Conservation (phyloP, 2,113 vertebrate genomes). For the Hippocampus guttulatus region DNA sequence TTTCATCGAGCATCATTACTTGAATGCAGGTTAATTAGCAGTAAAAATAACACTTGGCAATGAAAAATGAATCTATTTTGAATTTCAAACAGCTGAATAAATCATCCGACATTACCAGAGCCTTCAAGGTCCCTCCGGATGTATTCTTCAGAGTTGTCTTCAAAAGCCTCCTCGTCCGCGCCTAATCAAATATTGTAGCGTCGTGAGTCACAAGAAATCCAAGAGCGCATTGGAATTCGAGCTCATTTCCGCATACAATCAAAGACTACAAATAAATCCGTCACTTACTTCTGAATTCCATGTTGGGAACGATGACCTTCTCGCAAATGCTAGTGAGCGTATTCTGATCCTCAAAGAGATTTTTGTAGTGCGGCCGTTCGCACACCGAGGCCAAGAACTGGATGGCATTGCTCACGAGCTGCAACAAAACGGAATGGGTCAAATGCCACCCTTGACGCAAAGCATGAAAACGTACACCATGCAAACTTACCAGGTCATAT, state of each 20-base stretch:
- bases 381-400: conserved; percentile 98
- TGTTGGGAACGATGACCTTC: conserved; percentile 98
- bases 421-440: conserved; percentile 14
- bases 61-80: not conserved
- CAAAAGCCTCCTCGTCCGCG: conserved; percentile 98
- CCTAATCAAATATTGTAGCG: conserved; percentile 69
- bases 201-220: conserved; percentile 10
- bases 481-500: conserved; percentile 88
- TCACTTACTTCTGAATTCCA: conserved; percentile 96
- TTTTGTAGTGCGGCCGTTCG: conserved; percentile 95
- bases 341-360: conserved; percentile 97
- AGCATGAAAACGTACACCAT: too few relatives aligned
- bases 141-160: conserved; percentile 98
- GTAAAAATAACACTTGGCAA: not conserved
- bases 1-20: not conserved
- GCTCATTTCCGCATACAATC: not conserved
- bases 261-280: not conserved
- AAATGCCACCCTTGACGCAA: not conserved
- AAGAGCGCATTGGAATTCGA: not conserved
- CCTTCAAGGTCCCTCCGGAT: conserved; percentile 97
- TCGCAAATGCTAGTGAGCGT: conserved; percentile 97
- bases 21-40: not conserved
- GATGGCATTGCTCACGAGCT: conserved; percentile 98
- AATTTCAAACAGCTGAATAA: not conserved
- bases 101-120: conserved; percentile 76